Evolutionary conservation across 2,888 invertebrate genomes (phyloP).

Genomic region (Agrilus mali): DNA sequence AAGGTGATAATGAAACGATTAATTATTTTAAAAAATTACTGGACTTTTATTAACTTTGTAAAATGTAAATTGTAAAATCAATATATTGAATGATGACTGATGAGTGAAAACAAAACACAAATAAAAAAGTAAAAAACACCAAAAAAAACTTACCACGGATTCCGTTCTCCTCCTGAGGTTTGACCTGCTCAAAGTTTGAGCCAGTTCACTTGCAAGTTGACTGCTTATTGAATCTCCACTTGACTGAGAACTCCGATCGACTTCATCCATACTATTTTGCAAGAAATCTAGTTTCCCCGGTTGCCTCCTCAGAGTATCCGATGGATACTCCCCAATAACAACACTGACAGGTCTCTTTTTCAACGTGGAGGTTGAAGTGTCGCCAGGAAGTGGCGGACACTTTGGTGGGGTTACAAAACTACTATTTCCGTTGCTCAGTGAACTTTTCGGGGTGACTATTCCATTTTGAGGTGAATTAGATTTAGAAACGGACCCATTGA

Average conservation of each 20-base stretch:
- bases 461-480: too few relatives aligned
- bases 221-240: constrained; percentile 43
- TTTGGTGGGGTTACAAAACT: not conserved
- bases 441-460: constrained; percentile 61
- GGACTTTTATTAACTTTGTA: too few relatives aligned
- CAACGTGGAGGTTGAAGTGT: constrained; percentile 34
- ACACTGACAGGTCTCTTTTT: constrained; percentile 52
- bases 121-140: too few relatives aligned
- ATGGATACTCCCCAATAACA: constrained; percentile 57
- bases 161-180: constrained; percentile 64
- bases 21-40: too few relatives aligned
- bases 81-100: too few relatives aligned
- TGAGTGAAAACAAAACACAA: too few relatives aligned
- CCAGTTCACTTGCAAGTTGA: constrained; percentile 60
- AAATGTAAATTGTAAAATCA: too few relatives aligned
- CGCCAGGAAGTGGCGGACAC: constrained; percentile 19
- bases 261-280: constrained; percentile 30
- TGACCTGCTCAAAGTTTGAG: constrained; percentile 62
- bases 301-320: constrained; percentile 43
- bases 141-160: constrained; percentile 45
- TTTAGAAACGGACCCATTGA: constrained; percentile 6
- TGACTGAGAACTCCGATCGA: constrained; percentile 16
- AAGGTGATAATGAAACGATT: too few relatives aligned
- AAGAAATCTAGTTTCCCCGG: constrained; percentile 64
- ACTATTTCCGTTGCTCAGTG: constrained; percentile 48